Base-by-base conservation (phyloP, 2,888 invertebrate species). In the Globia sparganii region DNA sequence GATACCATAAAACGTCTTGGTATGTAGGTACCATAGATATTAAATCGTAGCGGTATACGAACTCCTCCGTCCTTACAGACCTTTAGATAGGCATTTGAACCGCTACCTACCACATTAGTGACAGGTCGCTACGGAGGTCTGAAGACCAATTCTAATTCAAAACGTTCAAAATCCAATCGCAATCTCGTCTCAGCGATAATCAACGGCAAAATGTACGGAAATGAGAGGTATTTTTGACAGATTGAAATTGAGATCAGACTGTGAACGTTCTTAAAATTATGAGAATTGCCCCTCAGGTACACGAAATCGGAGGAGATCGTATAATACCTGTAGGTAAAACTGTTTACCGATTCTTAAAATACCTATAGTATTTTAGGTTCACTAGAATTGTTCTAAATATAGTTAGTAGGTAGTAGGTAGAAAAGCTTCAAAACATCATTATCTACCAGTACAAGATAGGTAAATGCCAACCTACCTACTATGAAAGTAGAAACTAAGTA, bases 401-500 rank as follows among this genome's bases (percentile, higher is more conserved):
- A 56, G 11, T 4, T 49, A 21, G 18, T 56, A 56, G 53, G 53
- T 58, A 18, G 4, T n/a, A 18, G 9, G 8, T 18, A 40, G 5
- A 0, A 75, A 53, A 53, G 11, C 25, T 34, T 43, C 31, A n/a
- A 37, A 71, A 28, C 34, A 49, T 37, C 9, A 43, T 37, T 34
- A 56, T 56, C 53, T 56, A 56, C 1, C 5, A 34, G 34, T 34
- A 58, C 34, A 59, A 69, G n/a, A 37, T 31, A 43, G 18, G 46
- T 59, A 43, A 15, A 13, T 53, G 31, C 56, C 13, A 66, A 67
- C 56, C 40, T 53, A 31, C 53, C 46, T 59, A 31, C 25, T 25
- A 11, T 43, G 31, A 49, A 68, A 84, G 31, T 46, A 21, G 37
- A 53, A 49, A 59, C n/a, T n/a, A n/a, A 0, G 18, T 77, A 31